These are phyloP conservation scores for Drosophila paramelanica DNA, from an alignment of 2,888 invertebrate species.

Conservation along the genomic window DNA sequence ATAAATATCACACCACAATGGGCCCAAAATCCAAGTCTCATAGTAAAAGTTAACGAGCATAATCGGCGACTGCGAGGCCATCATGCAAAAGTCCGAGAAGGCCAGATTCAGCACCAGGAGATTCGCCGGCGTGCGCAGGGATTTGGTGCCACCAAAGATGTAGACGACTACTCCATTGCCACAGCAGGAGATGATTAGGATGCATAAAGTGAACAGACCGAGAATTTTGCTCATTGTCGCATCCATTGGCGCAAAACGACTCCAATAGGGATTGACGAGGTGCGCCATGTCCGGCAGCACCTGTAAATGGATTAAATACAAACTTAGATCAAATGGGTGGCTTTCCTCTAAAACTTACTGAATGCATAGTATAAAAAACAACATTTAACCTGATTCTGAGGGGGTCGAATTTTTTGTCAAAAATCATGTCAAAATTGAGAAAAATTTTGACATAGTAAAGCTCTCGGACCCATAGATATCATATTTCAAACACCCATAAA, in stretches of 20 bases:
- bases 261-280: constrained; percentile 91
- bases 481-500: no score
- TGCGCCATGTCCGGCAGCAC: constrained; percentile 88
- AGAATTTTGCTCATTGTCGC: constrained; percentile 94
- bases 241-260: constrained; percentile 95
- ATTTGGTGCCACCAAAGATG: constrained; percentile 84
- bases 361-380: no score
- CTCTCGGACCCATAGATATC: no score
- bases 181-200: constrained; percentile 86
- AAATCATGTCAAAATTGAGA: no score
- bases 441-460: no score
- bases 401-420: no score
- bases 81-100: constrained; percentile 93
- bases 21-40: constrained; percentile 85
- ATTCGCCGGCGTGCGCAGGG: constrained; percentile 94
- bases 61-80: constrained; percentile 87
- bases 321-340: no score
- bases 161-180: constrained; percentile 85
- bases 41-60: constrained; percentile 85
- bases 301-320: constrained; percentile 42
- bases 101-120: constrained; percentile 95
- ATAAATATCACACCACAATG: constrained; percentile 94
- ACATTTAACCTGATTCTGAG: no score
- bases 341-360: no score
- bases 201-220: constrained; percentile 91